A percentile compares a stretch with the other conserved stretches of the same genome.
Conservation (phyloP, 23 tunicate genomes). For the Oikopleura vanhoeffeni region DNA sequence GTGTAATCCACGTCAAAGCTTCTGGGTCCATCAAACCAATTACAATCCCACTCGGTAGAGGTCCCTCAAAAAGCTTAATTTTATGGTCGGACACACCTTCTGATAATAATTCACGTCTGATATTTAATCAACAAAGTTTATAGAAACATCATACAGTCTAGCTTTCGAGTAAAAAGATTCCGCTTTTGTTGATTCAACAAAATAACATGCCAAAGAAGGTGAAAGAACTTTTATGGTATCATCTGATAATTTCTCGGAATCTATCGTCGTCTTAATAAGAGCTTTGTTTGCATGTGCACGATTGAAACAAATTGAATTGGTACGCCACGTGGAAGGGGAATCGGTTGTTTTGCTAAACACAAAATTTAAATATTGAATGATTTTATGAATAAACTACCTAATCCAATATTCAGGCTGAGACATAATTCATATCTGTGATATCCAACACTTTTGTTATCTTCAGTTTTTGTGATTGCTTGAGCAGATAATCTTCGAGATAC, state of each 20-base stretch:
- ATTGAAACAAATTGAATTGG: not conserved
- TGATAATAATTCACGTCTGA: not conserved
- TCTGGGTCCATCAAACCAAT: not conserved
- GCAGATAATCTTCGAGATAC: not conserved
- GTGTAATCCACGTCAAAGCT: not conserved
- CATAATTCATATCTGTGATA: too few relatives aligned
- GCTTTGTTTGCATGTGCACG: not conserved
- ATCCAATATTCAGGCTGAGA: too few relatives aligned
- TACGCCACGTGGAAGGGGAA: not conserved
- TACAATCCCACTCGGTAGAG: not conserved
- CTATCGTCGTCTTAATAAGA: not conserved
- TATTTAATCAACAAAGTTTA: not conserved
- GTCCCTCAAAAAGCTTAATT: not conserved
- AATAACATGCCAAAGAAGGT: not conserved
- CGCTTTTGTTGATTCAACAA: not conserved
- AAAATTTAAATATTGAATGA: not conserved
- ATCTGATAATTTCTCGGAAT: too few relatives aligned
- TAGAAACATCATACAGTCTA: not conserved
- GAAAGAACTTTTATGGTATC: too few relatives aligned
- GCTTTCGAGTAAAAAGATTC: not conserved
- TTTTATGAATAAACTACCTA: too few relatives aligned
- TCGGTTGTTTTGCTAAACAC: not conserved
- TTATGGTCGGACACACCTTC: not conserved
- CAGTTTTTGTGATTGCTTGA: not conserved
- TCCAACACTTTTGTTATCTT: too few relatives aligned